Base-by-base conservation (phyloP, 2,797 vertebrate species). In the Oryzias dopingdopingensis region DNA sequence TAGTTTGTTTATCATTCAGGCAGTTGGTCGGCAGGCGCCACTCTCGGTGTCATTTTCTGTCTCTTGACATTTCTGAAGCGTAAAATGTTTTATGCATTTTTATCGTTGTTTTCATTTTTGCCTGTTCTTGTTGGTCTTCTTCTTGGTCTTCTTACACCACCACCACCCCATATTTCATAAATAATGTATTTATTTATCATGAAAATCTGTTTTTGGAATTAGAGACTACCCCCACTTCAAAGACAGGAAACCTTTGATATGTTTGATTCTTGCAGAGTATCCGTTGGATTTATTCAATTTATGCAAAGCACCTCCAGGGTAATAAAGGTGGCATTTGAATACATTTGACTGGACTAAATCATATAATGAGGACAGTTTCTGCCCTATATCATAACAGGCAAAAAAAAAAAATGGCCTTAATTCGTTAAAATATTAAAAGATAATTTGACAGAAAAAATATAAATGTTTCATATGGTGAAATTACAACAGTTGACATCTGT, bases 111-210 rank as follows among this genome's bases (percentile, higher is more conserved):
- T 88, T 84, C 69, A 62, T 79, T 72, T 69, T 47, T 47, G 58
- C 57, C 66, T 72, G 77, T 82, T 78, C 80, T 79, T 80, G 58
- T 79, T 60, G 56, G 59, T 73, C 67, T 55, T 81, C 76, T 73
- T 75, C 76, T 74, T 79, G 72, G 74, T 77, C 72, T 61, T 80
- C 80, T 80, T 67, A 67, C 74, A 74, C 74, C 76, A 73, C 56
- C 73, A 78, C 77, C 67, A 70, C 45, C 67, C 74, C 80, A 65
- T 82, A 82, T 84, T 88, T 92, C 90, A 93, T 93, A 92, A 91
- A 93, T 93, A 88, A 93, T 93, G 89, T 77, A 93, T 93, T 90
- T 92, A 93, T 92, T 92, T 93, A 93, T 92, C 92, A 88, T 84
- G 86, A 88, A 92, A 92, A 93, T 93, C 89, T 92, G 91, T 92